A percentile compares a stretch with the other conserved stretches of the same genome.
Evolutionary conservation across 2,888 invertebrate species (phyloP).

Genomic region (Saturnia japonica): DNA sequence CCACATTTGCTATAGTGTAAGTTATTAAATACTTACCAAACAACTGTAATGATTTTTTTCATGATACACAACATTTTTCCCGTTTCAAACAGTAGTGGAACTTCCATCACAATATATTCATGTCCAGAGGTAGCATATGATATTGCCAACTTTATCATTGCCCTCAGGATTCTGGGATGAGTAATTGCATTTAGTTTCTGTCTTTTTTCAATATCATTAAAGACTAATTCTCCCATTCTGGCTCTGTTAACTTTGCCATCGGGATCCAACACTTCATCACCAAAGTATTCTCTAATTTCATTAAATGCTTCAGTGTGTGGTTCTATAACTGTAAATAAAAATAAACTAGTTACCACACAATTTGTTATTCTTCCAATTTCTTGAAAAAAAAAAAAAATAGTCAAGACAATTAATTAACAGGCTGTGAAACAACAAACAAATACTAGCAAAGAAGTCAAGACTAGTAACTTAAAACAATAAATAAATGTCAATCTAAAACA

Average conservation of each 20-base stretch:
- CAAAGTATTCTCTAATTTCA: slow-evolving; percentile 86
- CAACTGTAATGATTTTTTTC: slow-evolving; percentile 90
- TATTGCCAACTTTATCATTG: slow-evolving; percentile 86
- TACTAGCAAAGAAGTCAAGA: not conserved
- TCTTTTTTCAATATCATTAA: slow-evolving; percentile 86
- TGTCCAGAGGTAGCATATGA: slow-evolving; percentile 85
- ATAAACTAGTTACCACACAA: not conserved
- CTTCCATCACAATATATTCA: slow-evolving; percentile 89
- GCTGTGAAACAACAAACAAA: not conserved
- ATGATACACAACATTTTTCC: slow-evolving; percentile 88
- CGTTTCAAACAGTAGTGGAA: slow-evolving; percentile 91
- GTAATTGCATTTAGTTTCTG: slow-evolving; percentile 88
- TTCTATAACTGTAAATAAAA: slow-evolving; percentile 84
- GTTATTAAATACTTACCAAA: slow-evolving; percentile 82
- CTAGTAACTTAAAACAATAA: too few relatives aligned
- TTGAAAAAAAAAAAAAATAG: too few relatives aligned
- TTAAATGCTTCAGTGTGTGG: slow-evolving; percentile 89
- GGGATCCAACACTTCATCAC: slow-evolving; percentile 84
- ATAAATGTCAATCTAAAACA: too few relatives aligned
- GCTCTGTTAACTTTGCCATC: slow-evolving; percentile 87
- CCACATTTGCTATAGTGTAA: not conserved
- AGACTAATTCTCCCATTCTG: slow-evolving; percentile 87
- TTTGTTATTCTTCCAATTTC: not conserved
- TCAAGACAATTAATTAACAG: too few relatives aligned
- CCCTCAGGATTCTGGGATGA: slow-evolving; percentile 89